These are phyloP conservation scores for Cecidostiba fungosa DNA, from an alignment of 2,888 invertebrate species.

Conservation along the genomic window DNA sequence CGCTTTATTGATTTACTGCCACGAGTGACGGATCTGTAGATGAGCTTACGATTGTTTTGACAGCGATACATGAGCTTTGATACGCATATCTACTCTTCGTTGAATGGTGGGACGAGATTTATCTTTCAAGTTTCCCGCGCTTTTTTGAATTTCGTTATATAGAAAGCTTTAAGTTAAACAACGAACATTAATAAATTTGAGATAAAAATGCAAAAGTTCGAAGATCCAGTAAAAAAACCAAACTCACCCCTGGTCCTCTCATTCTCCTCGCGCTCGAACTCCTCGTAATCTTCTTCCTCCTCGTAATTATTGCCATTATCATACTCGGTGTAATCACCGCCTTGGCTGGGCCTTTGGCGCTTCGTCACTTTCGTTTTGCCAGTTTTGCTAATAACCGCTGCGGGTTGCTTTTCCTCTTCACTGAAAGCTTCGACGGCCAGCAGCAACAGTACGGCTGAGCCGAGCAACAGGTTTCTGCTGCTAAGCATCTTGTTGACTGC, in stretches of 20 bases:
- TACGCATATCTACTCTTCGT: not conserved
- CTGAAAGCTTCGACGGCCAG: slow-evolving; percentile 34
- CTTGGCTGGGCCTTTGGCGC: slow-evolving; percentile 36
- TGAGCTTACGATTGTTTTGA: not conserved
- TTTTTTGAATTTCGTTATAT: too few species aligned
- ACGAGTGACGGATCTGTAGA: not conserved
- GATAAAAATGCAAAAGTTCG: not conserved
- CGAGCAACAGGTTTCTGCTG: slow-evolving; percentile 48
- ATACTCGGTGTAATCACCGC: slow-evolving; percentile 72
- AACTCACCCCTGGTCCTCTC: slow-evolving; percentile 62
- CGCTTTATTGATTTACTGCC: slow-evolving; percentile 8
- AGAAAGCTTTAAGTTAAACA: too few species aligned
- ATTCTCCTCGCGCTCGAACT: slow-evolving; percentile 63
- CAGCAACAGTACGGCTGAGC: not conserved
- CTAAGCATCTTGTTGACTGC: not conserved
- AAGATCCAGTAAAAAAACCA: too few species aligned
- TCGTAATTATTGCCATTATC: slow-evolving; percentile 72
- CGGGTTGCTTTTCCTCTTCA: slow-evolving; percentile 62
- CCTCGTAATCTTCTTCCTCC: slow-evolving; percentile 72
- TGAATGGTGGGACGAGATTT: too few species aligned
- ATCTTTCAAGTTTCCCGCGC: too few species aligned
- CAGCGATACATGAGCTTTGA: not conserved
- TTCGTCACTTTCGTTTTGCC: slow-evolving; percentile 42
- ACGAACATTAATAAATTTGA: too few species aligned
- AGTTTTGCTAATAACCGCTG: slow-evolving; percentile 60